Conservation (phyloP, 2,888 invertebrate genomes). For the Melinaea menophilus region DNA sequence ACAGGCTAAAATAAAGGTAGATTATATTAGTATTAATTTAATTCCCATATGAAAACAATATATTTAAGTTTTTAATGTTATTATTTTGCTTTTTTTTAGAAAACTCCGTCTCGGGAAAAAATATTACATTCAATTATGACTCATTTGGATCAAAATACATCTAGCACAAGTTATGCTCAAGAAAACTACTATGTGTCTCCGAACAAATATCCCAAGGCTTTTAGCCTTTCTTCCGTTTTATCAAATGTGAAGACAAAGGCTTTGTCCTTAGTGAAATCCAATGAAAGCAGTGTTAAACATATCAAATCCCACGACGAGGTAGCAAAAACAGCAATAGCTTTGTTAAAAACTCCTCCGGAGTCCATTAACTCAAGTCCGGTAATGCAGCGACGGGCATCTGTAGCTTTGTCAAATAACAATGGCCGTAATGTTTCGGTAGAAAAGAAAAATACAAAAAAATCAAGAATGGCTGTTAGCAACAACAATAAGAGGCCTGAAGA, state of each 20-base stretch:
- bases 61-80: not conserved
- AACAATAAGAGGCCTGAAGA: constrained; percentile 19
- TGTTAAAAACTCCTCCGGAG: constrained; percentile 58
- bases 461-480: constrained; percentile 15
- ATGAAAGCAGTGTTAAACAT: constrained; percentile 45
- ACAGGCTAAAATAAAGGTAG: constrained; percentile 77
- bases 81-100: constrained; percentile 53
- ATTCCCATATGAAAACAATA: not conserved
- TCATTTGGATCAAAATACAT: constrained; percentile 60
- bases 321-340: constrained; percentile 51
- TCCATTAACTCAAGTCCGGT: constrained; percentile 51
- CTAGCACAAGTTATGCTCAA: constrained; percentile 35
- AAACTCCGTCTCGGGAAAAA: constrained; percentile 68
- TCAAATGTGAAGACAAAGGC: constrained; percentile 76
- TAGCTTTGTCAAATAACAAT: constrained; percentile 27
- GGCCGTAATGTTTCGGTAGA: constrained; percentile 13
- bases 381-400: constrained; percentile 26
- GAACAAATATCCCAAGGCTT: constrained; percentile 43
- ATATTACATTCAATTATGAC: constrained; percentile 65
- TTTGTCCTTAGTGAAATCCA: constrained; percentile 68
- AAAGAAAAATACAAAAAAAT: constrained; percentile 16
- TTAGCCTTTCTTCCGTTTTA: constrained; percentile 66
- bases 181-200: constrained; percentile 54
- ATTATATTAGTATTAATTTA: constrained; percentile 7
- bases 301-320: constrained; percentile 49